A percentile compares a stretch with the other conserved stretches of the same genome.
These are phyloP conservation scores for Eilema depressum DNA, from an alignment of 2,888 invertebrate species.

Conservation along the genomic window DNA sequence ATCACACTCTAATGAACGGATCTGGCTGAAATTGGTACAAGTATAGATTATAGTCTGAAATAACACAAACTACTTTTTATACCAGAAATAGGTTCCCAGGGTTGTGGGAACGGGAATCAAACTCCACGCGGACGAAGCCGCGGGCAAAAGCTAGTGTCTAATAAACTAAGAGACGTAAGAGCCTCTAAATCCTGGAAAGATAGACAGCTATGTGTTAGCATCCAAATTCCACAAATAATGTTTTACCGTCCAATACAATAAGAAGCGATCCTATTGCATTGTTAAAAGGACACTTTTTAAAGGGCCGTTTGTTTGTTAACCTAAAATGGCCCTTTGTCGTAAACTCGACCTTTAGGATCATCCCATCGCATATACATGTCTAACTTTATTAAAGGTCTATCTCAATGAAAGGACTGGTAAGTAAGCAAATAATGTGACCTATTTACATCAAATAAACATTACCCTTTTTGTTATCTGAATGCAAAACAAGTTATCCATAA, in stretches of 20 bases:
- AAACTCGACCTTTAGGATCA: neutral
- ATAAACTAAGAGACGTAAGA: neutral
- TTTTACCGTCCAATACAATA: neutral
- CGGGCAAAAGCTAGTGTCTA: neutral
- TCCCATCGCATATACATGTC: neutral
- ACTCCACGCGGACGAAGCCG: too few relatives aligned
- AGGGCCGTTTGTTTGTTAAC: neutral
- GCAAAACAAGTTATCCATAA: neutral
- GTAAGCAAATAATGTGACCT: too few relatives aligned
- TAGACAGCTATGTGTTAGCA: too few relatives aligned
- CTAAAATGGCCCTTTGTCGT: neutral
- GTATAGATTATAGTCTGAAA: too few relatives aligned
- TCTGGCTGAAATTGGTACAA: too few relatives aligned
- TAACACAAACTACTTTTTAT: too few relatives aligned
- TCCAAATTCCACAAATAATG: too few relatives aligned
- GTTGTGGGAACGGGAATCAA: too few relatives aligned
- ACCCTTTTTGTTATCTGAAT: neutral
- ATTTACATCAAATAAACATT: too few relatives aligned
- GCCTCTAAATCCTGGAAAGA: neutral
- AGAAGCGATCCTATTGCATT: neutral
- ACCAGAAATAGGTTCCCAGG: too few relatives aligned
- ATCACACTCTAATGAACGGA: too few relatives aligned
- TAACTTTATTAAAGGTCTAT: too few relatives aligned
- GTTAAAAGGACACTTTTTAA: neutral
- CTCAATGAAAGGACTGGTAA: neutral